Conservation (phyloP, 2,113 vertebrate genomes). For the Panthera uncia region DNA sequence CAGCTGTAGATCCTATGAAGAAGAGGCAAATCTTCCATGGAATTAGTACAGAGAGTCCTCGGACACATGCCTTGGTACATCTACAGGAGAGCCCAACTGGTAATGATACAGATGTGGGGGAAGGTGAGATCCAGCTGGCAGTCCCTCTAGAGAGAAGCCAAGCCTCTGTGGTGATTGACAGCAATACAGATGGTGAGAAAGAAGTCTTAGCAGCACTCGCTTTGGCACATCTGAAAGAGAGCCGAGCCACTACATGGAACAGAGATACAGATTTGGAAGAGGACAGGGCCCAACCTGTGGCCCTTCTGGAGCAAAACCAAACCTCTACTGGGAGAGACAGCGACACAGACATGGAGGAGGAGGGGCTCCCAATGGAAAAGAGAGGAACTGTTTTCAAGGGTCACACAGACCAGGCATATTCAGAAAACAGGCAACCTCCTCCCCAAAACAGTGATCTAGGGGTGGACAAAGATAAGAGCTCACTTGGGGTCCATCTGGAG, state of each 20-base stretch:
- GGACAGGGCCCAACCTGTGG: background rate
- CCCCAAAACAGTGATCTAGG: background rate
- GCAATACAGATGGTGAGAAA: slow-evolving; percentile 49
- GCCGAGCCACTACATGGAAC: background rate
- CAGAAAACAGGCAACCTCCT: background rate
- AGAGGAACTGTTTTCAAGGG: background rate
- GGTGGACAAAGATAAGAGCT: background rate
- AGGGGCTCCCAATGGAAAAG: background rate
- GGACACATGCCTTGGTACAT: background rate
- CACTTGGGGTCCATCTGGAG: background rate
- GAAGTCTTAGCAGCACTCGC: slow-evolving; percentile 60
- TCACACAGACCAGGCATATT: background rate
- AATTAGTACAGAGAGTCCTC: background rate
- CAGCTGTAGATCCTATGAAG: background rate
- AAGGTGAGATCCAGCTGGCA: background rate
- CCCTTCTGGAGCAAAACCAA: background rate
- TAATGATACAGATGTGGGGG: background rate
- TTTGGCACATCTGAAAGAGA: slow-evolving; percentile 62
- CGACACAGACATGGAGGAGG: slow-evolving; percentile 1
- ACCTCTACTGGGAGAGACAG: slow-evolving; percentile 6
- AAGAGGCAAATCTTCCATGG: background rate
- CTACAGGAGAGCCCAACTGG: background rate
- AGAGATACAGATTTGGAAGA: slow-evolving; percentile 8
- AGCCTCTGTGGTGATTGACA: background rate
- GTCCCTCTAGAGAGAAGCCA: background rate